phyloP scores from a whole-genome alignment of 2,113 vertebrate genomes.

The Oophaga pumilio region DNA sequence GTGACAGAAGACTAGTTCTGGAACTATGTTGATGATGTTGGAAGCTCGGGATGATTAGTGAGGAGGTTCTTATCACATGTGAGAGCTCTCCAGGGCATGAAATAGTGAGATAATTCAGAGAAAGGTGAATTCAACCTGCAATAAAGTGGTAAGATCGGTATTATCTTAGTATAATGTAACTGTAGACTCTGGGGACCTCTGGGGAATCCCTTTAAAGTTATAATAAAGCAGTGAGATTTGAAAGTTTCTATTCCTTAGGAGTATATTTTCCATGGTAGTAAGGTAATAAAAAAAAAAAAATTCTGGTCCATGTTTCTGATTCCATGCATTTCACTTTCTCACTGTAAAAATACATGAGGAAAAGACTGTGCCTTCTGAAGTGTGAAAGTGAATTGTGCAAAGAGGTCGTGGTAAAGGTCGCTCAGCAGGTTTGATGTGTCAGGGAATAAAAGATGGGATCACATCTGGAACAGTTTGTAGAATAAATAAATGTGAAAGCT shows the following conservation, averaged over 20 bases:
- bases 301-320: constrained; percentile 63
- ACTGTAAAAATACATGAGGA: constrained; percentile 66
- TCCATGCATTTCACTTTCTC: constrained; percentile 72
- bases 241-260: not conserved
- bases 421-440: constrained; percentile 86
- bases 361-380: constrained; percentile 75
- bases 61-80: not conserved
- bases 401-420: constrained; percentile 81
- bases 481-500: constrained; percentile 88
- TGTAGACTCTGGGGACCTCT: not conserved
- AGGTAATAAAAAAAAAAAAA: constrained; percentile 71
- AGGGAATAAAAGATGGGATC: constrained; percentile 88
- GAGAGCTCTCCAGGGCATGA: not conserved
- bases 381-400: constrained; percentile 74
- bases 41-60: not conserved
- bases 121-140: not conserved
- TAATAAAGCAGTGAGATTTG: not conserved
- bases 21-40: not conserved
- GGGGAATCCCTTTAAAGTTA: not conserved
- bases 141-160: not conserved
- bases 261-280: not conserved
- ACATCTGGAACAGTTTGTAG: constrained; percentile 92
- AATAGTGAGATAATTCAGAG: not conserved
- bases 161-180: not conserved
- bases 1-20: not conserved